A percentile compares a stretch with the other conserved stretches of the same genome.
phyloP scores from a whole-genome alignment of 1,140 invertebrate species.

The Druon quercuslanigerum region DNA sequence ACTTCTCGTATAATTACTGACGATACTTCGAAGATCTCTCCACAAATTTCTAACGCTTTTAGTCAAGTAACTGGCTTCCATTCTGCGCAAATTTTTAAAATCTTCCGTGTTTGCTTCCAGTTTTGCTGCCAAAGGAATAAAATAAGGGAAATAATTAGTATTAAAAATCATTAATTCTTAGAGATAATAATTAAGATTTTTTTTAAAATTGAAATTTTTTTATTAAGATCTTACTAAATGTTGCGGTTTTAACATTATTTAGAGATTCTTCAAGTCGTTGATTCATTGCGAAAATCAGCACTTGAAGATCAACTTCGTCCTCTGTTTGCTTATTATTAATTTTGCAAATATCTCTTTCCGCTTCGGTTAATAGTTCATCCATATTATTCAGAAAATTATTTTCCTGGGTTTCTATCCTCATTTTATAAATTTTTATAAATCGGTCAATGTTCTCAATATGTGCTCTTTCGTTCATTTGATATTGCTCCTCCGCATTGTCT shows the following conservation, averaged over 20 bases:
- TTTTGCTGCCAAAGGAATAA: slow-evolving; percentile 39
- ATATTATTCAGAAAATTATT: slow-evolving; percentile 44
- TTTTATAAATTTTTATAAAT: slow-evolving; percentile 51
- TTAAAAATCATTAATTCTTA: slow-evolving; percentile 24
- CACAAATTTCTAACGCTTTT: slow-evolving; percentile 46
- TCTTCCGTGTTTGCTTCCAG: slow-evolving; percentile 53
- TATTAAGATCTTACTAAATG: slow-evolving; percentile 51
- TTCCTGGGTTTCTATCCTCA: slow-evolving; percentile 38
- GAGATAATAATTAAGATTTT: not conserved
- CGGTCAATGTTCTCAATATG: slow-evolving; percentile 60
- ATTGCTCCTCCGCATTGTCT: slow-evolving; percentile 56
- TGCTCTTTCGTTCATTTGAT: slow-evolving; percentile 48
- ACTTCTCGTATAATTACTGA: slow-evolving; percentile 62
- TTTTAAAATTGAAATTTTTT: not conserved
- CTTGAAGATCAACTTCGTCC: slow-evolving; percentile 49
- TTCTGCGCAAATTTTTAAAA: slow-evolving; percentile 46
- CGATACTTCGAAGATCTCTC: slow-evolving; percentile 47
- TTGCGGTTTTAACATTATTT: slow-evolving; percentile 46
- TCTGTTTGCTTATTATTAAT: slow-evolving; percentile 45
- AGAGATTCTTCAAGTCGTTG: slow-evolving; percentile 44
- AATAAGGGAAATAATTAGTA: slow-evolving; percentile 13
- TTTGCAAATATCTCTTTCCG: slow-evolving; percentile 16
- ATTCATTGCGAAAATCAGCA: slow-evolving; percentile 45
- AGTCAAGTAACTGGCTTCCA: slow-evolving; percentile 45
- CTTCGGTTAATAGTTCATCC: slow-evolving; percentile 35